Percentiles rank a stretch among this genome's conserved stretches.
phyloP scores from a whole-genome alignment of 2,797 vertebrate species.

The Acanthurus leucopareius region DNA sequence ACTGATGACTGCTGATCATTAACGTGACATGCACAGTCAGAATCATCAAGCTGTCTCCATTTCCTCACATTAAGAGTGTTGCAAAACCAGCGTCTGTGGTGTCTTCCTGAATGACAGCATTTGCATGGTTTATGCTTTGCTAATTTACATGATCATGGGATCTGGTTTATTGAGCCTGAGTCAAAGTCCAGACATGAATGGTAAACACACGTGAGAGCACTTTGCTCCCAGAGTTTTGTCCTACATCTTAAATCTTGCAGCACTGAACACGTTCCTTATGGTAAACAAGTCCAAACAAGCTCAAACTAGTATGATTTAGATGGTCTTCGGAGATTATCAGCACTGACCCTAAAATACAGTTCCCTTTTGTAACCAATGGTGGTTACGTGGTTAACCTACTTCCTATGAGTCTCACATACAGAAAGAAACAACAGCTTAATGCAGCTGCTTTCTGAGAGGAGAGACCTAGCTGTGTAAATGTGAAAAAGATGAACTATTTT shows the following conservation, averaged over 20 bases:
- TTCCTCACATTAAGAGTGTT: neutral
- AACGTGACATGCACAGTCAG: neutral
- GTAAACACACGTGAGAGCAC: slow-evolving; percentile 5
- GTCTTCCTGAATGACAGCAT: neutral
- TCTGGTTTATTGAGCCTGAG: neutral
- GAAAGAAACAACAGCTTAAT: neutral
- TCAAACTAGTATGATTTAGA: neutral
- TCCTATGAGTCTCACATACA: neutral
- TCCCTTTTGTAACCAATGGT: neutral
- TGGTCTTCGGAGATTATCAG: neutral
- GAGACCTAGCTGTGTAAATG: slow-evolving; percentile 10
- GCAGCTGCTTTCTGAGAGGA: neutral
- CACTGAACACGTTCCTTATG: neutral
- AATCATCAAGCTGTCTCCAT: slow-evolving; percentile 6
- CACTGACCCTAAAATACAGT: neutral
- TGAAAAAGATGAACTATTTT: slow-evolving; percentile 1
- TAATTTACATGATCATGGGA: neutral
- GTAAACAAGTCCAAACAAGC: neutral
- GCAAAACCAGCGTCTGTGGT: too few relatives aligned
- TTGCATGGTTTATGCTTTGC: neutral
- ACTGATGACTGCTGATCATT: neutral
- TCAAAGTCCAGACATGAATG: slow-evolving; percentile 4
- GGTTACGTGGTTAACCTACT: neutral
- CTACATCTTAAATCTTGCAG: neutral
- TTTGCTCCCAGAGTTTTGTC: slow-evolving; percentile 1